phyloP scores from a whole-genome alignment of 2,797 vertebrate species.

The Morus bassanus region DNA sequence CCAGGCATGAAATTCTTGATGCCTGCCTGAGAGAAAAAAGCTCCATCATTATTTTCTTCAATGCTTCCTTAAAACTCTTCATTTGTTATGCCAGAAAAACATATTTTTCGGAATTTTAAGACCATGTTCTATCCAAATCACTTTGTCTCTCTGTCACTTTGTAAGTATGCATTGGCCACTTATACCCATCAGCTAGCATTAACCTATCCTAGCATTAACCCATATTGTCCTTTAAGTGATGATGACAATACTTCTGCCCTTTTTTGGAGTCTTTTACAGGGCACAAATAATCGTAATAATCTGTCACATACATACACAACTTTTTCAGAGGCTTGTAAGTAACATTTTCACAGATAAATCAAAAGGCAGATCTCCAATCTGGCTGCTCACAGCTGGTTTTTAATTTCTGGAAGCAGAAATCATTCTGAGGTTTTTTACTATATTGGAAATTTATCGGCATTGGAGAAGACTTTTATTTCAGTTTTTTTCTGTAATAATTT shows the following conservation, averaged over 20 bases:
- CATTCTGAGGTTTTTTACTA: fast-evolving
- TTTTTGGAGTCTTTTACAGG: neutral
- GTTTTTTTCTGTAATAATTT: neutral
- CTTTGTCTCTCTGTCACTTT: neutral
- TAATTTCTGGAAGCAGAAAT: neutral
- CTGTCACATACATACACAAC: neutral
- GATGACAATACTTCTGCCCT: neutral
- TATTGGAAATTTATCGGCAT: fast-evolving
- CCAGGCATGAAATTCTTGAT: neutral
- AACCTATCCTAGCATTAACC: neutral
- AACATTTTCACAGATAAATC: neutral
- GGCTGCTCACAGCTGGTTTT: neutral
- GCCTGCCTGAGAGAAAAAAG: neutral
- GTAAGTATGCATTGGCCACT: neutral
- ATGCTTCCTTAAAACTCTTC: neutral
- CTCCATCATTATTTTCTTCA: neutral
- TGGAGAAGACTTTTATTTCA: neutral
- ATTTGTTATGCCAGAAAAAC: neutral
- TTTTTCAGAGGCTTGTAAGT: neutral
- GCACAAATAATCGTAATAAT: neutral
- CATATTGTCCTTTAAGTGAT: neutral
- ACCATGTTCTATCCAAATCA: neutral
- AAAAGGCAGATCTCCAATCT: neutral
- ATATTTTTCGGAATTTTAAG: neutral
- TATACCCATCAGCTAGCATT: no score